Evolutionary conservation across 2,888 invertebrate species (phyloP), one percentile per base, ranked within the genome.

Genomic region (Myopa tessellatipennis): DNA sequence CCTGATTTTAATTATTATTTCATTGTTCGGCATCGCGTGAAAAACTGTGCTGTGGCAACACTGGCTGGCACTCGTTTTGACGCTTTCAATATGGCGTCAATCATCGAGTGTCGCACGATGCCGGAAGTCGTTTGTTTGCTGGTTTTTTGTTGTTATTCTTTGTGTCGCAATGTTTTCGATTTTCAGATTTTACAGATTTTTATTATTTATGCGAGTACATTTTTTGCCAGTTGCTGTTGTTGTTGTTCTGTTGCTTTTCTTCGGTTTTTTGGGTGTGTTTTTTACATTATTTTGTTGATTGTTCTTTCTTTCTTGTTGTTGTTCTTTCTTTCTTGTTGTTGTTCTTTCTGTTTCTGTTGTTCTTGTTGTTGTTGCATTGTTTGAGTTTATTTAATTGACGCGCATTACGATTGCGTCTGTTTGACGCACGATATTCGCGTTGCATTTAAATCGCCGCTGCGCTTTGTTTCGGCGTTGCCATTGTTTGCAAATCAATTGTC

Each of bases 401-500:
- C 26, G 61, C 70, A 14, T 40, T 16, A 68, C 18, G 18, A 68
- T 38, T 45, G 68, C 4, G 61, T 6, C 68, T 40, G 40, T 12
- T 50, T 40, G 50, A 50, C 26, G 69, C 69, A 26, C 10, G 50
- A 69, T 18, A 61, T 45, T 18, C 26, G 12, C 50, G 45, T 18
- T 63, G 18, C 7, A 1, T 26, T 45, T 26, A 69, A 69, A n/a
- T 36, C 12, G 55, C 36, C 18, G 58, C 70, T 36, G 18, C 10
- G 60, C 14, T n/a, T 16, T 52, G n/a, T 40, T 45, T 63, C 65
- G 52, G 55, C 65, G 8, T 55, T 52, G 67, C 55, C 67, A 74
- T 74, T 74, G 74, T 74, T 67, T 74, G 34, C 38, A 74, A 74
- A 74, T 67, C 68, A 74, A 60, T 60, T 18, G 60, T 18, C 5